phyloP scores from a whole-genome alignment of 2,113 vertebrate species.

The Grus americana region DNA sequence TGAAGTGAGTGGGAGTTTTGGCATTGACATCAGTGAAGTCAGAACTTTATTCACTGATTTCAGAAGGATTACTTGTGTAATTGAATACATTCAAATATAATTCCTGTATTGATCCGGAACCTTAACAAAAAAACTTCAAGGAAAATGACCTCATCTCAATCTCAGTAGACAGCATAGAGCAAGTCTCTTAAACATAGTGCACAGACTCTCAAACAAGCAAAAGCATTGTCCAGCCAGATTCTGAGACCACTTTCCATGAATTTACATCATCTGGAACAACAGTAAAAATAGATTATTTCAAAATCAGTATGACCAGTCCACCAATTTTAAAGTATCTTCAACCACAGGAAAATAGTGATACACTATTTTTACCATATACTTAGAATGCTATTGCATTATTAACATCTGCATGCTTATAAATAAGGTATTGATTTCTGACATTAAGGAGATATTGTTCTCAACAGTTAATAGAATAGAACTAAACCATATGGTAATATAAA shows the following conservation, averaged over 20 bases:
- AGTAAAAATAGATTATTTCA: slow-evolving; percentile 3
- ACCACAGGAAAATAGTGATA: not conserved
- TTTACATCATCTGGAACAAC: not conserved
- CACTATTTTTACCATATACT: not conserved
- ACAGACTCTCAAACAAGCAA: not conserved
- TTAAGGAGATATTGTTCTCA: not conserved
- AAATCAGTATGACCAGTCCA: not conserved
- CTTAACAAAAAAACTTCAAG: slow-evolving; percentile 12
- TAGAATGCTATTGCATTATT: slow-evolving; percentile 4
- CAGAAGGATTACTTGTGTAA: not conserved
- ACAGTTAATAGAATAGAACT: not conserved
- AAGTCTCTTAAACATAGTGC: not conserved
- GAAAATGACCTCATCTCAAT: not conserved
- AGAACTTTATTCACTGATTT: not conserved
- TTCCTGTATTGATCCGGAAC: not conserved
- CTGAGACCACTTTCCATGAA: not conserved
- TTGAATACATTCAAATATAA: not conserved
- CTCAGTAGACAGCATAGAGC: not conserved
- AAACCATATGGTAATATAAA: not conserved
- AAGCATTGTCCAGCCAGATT: not conserved
- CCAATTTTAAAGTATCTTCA: not conserved
- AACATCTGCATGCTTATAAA: slow-evolving; percentile 4
- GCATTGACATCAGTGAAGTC: not conserved
- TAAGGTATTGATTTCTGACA: not conserved
- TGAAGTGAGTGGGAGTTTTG: not conserved